Evolutionary conservation across 2,797 vertebrate species (phyloP).

Genomic region (Scomberomorus guttatus): DNA sequence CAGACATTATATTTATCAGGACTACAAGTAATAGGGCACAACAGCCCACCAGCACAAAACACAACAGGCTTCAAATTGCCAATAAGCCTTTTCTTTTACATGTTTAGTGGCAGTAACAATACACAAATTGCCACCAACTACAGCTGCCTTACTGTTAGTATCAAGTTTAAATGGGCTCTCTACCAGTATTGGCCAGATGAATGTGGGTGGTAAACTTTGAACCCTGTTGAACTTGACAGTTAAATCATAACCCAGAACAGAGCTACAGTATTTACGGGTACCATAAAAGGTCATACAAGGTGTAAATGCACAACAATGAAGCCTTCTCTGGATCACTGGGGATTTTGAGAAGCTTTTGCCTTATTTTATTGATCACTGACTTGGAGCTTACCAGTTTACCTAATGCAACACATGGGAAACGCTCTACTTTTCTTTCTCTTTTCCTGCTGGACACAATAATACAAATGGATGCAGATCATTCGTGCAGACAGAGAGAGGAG

Average conservation of each 20-base stretch:
- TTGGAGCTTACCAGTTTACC: background rate
- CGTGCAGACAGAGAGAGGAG: background rate
- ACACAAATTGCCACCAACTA: background rate
- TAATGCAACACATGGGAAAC: background rate
- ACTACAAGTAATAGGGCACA: background rate
- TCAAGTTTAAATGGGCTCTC: background rate
- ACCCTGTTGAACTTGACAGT: too few relatives aligned
- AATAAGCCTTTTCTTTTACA: background rate
- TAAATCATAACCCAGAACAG: too few relatives aligned
- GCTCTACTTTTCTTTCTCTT: background rate
- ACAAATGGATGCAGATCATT: background rate
- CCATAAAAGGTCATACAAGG: background rate
- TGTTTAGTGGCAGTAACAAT: background rate
- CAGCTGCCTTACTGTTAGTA: too few relatives aligned
- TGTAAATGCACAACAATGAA: background rate
- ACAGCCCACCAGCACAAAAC: background rate
- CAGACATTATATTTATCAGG: too few relatives aligned
- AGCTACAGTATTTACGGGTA: too few relatives aligned
- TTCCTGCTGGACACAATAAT: background rate
- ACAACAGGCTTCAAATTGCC: background rate
- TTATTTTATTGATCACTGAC: background rate
- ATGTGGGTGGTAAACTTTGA: background rate
- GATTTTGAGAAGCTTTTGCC: background rate
- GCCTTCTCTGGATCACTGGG: background rate
- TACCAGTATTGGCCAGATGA: background rate